Evolutionary conservation across 1,140 invertebrate species (phyloP), one percentile per base, ranked within the genome.

Genomic region (Arion vulgaris): DNA sequence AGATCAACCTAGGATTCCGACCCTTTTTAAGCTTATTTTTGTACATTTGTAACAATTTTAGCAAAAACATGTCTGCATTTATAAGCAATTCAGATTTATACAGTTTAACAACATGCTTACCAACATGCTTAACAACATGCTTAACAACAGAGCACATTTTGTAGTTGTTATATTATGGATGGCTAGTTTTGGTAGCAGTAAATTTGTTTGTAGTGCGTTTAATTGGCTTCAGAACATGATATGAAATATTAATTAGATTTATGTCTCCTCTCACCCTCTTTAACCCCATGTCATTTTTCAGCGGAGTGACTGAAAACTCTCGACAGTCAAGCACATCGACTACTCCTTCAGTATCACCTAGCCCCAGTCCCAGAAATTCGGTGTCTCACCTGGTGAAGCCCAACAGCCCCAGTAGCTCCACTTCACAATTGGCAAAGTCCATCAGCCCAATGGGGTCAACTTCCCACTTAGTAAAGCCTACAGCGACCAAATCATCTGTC

Each of bases 301-400:
- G 80, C 45, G 45, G 75, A 32, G 69, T 83, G 41, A 26, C 34
- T 71, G 74, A 49, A 28, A 71, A 69, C 78, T 81, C 80, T 34
- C 32, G 69, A n/a, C 69, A 36, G 51, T 81, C 80, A 15, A 81
- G 80, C 71, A 74, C 80, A n/a, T 81, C 80, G n/a, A 81, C 80
- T 5, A 81, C 80, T 34, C 80, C 80, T 0, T 81, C 80, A 36
- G 71, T 81, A 23, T 81, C 80, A 0, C 80, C 80, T 34, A 32
- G 45, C 45, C 80, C 80, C 32, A 73, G 69, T 38, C 80, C 80
- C 5, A 28, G 80, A 13, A 81, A 74, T 36, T 81, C 80, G 13
- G 57, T 81, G 32, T 81, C 80, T 26, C 71, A 81, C 69, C 80
- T 81, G 38, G 80, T 71, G 2, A 73, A 74, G 32, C 80, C 80